These are phyloP conservation scores for Bombus waltoni DNA, from an alignment of 1,140 invertebrate species.

Conservation along the genomic window DNA sequence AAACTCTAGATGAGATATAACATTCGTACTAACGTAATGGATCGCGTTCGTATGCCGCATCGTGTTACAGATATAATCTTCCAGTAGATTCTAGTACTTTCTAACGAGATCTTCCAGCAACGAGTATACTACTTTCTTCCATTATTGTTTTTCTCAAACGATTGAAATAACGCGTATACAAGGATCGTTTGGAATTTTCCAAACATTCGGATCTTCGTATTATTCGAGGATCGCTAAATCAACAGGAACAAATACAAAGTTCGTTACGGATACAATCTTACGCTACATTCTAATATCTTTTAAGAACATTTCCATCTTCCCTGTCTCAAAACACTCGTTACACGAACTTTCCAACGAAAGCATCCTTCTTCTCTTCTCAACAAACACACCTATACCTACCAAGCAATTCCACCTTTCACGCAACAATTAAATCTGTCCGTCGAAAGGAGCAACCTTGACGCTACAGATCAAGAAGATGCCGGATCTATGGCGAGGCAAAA, in stretches of 20 bases:
- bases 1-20: no score
- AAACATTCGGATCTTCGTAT: neutral
- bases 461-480: neutral
- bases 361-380: neutral
- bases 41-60: neutral
- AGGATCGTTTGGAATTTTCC: no score
- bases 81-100: neutral
- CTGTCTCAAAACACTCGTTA: neutral
- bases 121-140: neutral
- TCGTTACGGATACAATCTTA: neutral
- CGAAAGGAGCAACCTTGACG: neutral
- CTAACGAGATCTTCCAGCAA: neutral
- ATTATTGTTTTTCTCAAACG: neutral
- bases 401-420: neutral
- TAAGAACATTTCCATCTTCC: neutral
- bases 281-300: neutral
- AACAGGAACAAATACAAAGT: neutral
- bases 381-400: neutral
- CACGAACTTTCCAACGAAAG: neutral
- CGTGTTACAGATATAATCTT: neutral
- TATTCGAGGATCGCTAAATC: neutral
- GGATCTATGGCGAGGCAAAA: slow-evolving; percentile 54
- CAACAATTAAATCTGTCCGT: neutral
- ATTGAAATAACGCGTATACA: no score
- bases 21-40: no score